Percentiles rank a stretch among this genome's conserved stretches.
These are phyloP conservation scores for Denticeps clupeoides DNA, from an alignment of 2,797 vertebrate genomes.

Conservation along the genomic window DNA sequence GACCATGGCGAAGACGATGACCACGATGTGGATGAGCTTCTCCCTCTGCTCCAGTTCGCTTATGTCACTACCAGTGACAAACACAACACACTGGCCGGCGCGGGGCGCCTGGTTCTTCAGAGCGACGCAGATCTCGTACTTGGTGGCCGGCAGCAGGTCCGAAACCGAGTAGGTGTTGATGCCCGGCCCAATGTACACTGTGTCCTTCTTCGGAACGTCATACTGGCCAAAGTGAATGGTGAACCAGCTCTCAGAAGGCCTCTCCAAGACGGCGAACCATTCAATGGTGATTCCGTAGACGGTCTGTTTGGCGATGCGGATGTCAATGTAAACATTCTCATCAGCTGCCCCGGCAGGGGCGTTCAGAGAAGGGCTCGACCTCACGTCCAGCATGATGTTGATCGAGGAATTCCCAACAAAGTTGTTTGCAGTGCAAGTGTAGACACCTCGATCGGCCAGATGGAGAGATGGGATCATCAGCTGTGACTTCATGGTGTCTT, in stretches of 20 bases:
- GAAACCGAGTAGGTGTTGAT: conserved; percentile 72
- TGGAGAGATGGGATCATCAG: conserved; percentile 64
- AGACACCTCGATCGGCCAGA: conserved; percentile 61
- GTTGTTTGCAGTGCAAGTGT: conserved; percentile 75
- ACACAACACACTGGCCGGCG: conserved; percentile 71
- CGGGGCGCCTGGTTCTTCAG: conserved; percentile 59
- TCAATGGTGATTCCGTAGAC: conserved; percentile 73
- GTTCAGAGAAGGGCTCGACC: conserved; percentile 23
- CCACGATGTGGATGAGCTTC: conserved; percentile 77
- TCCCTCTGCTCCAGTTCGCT: conserved; percentile 73
- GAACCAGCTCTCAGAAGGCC: conserved; percentile 70
- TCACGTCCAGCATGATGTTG: conserved; percentile 49
- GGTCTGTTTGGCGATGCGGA: conserved; percentile 76
- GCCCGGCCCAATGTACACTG: conserved; percentile 73
- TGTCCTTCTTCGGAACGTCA: conserved; percentile 55
- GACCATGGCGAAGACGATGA: conserved; percentile 79
- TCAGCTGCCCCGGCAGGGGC: conserved; percentile 27
- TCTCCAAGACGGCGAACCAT: conserved; percentile 62
- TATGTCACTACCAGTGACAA: conserved; percentile 75
- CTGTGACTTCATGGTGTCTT: conserved; percentile 65
- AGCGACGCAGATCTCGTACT: conserved; percentile 81
- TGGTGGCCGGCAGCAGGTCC: conserved; percentile 71
- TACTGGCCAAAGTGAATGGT: conserved; percentile 68
- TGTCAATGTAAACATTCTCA: conserved; percentile 64
- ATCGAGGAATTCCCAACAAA: conserved; percentile 67